A percentile compares a stretch with the other conserved stretches of the same genome.
phyloP scores from a whole-genome alignment of 2,113 vertebrate genomes.

The Pholis gunnellus region DNA sequence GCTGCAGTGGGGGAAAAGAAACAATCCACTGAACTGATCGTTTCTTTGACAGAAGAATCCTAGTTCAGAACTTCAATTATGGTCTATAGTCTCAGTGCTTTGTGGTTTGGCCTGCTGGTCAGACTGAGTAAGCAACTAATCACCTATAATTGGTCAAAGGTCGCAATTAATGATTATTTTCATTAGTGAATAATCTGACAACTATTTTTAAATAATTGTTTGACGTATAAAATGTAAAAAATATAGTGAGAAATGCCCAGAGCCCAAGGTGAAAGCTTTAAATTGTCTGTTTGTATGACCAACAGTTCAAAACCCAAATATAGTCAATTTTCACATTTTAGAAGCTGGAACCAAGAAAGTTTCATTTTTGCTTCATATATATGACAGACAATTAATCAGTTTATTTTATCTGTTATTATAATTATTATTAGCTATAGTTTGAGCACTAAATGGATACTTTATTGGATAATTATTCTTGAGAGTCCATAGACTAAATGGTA shows the following conservation, averaged over 20 bases:
- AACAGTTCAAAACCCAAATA: conserved; percentile 9
- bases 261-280: conserved; percentile 11
- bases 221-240: not conserved
- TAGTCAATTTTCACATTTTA: conserved; percentile 36
- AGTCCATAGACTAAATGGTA: not conserved
- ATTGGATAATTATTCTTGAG: conserved; percentile 6
- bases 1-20: conserved; percentile 46
- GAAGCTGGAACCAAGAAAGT: not conserved
- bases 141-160: conserved; percentile 9
- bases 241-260: not conserved
- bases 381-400: not conserved
- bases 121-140: conserved; percentile 6
- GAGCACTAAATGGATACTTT: conserved; percentile 5
- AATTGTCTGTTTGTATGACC: conserved; percentile 10
- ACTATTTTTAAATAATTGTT: conserved; percentile 22
- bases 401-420: conserved; percentile 4
- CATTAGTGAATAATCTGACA: conserved; percentile 19
- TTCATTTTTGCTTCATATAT: not conserved
- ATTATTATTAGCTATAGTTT: conserved; percentile 15
- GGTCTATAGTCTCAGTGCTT: conserved; percentile 12
- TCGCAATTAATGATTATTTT: conserved; percentile 32
- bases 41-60: conserved; percentile 19
- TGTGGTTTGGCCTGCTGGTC: conserved; percentile 32
- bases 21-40: conserved; percentile 23
- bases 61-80: not conserved